A percentile compares a stretch with the other conserved stretches of the same genome.
Evolutionary conservation across 2,797 vertebrate species (phyloP).

Genomic region (Coracias cyanogaster): DNA sequence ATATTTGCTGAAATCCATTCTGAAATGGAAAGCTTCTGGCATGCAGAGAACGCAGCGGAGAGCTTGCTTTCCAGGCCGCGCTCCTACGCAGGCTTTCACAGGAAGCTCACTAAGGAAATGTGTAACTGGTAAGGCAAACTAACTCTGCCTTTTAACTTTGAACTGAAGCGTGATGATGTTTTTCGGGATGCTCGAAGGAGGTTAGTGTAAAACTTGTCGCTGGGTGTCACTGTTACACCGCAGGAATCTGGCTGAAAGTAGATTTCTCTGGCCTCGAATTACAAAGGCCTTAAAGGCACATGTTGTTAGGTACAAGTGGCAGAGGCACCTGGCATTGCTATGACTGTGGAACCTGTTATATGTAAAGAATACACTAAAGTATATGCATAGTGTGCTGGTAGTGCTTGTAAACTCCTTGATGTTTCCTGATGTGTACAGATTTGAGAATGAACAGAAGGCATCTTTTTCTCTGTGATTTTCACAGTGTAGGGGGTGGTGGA

Average conservation of each 20-base stretch:
- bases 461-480: not conserved
- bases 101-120: not conserved
- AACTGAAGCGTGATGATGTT: not conserved
- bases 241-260: not conserved
- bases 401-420: too few relatives aligned
- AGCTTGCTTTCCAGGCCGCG: not conserved
- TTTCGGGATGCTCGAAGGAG: not conserved
- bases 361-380: accelerated
- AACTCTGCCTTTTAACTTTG: not conserved
- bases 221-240: conserved; percentile 62
- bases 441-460: not conserved
- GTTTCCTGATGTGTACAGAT: accelerated
- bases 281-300: not conserved
- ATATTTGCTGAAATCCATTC: not conserved
- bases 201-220: not conserved
- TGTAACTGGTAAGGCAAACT: too few relatives aligned
- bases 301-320: too few relatives aligned
- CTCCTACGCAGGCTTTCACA: not conserved
- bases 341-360: accelerated
- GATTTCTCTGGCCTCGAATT: not conserved
- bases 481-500: not conserved
- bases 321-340: accelerated
- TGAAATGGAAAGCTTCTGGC: not conserved
- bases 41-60: not conserved
- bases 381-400: not conserved